Percentiles rank a stretch among this genome's conserved stretches.
phyloP scores from a whole-genome alignment of 2,797 vertebrate genomes.

The Rhynchotus rufescens region DNA sequence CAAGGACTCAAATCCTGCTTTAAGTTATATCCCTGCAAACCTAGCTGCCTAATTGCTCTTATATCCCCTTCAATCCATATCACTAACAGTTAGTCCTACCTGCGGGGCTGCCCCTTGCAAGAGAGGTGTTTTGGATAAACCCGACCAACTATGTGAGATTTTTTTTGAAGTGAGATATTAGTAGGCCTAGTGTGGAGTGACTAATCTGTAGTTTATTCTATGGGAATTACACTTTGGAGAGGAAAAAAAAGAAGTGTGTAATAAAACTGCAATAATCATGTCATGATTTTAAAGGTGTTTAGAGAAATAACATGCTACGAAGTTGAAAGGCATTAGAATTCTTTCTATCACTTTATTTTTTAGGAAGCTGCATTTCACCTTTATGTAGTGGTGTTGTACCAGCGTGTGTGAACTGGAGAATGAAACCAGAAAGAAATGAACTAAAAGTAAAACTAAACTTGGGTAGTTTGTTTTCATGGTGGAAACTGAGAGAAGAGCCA shows the following conservation, averaged over 20 bases:
- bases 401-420: background rate
- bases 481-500: background rate
- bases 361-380: background rate
- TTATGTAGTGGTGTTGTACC: background rate
- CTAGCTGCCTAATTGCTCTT: background rate
- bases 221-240: background rate
- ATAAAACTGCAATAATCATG: background rate
- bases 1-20: background rate
- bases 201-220: background rate
- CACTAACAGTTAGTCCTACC: background rate
- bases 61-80: background rate
- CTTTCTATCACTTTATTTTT: background rate
- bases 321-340: background rate
- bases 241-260: background rate
- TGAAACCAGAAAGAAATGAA: background rate
- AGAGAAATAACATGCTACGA: background rate
- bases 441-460: background rate
- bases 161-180: background rate
- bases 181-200: background rate
- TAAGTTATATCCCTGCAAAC: background rate
- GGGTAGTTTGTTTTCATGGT: background rate
- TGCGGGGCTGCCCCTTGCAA: background rate
- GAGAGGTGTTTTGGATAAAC: background rate
- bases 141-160: background rate
- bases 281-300: background rate